phyloP scores from a whole-genome alignment of 2,888 invertebrate genomes.

The Nomada fabriciana region DNA sequence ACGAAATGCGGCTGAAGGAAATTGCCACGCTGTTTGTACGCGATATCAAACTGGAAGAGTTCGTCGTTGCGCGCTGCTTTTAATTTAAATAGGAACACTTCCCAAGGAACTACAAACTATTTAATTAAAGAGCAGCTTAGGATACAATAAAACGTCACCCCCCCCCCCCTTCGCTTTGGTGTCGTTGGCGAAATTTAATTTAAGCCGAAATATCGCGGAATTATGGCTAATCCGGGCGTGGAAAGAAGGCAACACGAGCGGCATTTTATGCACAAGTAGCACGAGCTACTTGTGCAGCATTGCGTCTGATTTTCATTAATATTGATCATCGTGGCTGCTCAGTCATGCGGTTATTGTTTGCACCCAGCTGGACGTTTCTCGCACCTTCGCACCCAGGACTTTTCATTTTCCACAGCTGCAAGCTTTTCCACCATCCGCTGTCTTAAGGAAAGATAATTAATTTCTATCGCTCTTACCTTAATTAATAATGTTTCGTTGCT shows the following conservation, averaged over 20 bases:
- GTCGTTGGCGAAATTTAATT: slow-evolving; percentile 47
- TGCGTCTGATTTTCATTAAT: slow-evolving; percentile 69
- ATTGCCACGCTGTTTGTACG: slow-evolving; percentile 15
- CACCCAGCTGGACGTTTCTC: slow-evolving; percentile 51
- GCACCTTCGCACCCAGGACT: slow-evolving; percentile 29
- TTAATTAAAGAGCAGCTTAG: slow-evolving; percentile 47
- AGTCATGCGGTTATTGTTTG: slow-evolving; percentile 64
- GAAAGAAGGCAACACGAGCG: slow-evolving; percentile 30
- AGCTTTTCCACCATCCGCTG: slow-evolving; percentile 24
- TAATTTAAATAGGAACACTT: slow-evolving; percentile 45
- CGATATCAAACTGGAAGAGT: slow-evolving; percentile 17
- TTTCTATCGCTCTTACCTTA: slow-evolving; percentile 52
- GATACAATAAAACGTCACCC: slow-evolving; percentile 4
- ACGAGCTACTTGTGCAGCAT: slow-evolving; percentile 11
- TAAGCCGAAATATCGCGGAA: slow-evolving; percentile 27
- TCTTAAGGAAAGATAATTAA: slow-evolving; percentile 59
- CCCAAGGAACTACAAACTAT: slow-evolving; percentile 30
- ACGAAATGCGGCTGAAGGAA: background rate
- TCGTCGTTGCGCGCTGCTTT: background rate
- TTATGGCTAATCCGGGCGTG: slow-evolving; percentile 30
- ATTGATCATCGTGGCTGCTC: slow-evolving; percentile 67
- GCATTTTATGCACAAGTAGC: slow-evolving; percentile 16
- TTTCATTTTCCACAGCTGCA: slow-evolving; percentile 31
- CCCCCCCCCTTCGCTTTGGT: background rate
- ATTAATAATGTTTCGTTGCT: slow-evolving; percentile 56